phyloP scores from a whole-genome alignment of 2,797 vertebrate species.

The Cynodonichthys magdalenae region DNA sequence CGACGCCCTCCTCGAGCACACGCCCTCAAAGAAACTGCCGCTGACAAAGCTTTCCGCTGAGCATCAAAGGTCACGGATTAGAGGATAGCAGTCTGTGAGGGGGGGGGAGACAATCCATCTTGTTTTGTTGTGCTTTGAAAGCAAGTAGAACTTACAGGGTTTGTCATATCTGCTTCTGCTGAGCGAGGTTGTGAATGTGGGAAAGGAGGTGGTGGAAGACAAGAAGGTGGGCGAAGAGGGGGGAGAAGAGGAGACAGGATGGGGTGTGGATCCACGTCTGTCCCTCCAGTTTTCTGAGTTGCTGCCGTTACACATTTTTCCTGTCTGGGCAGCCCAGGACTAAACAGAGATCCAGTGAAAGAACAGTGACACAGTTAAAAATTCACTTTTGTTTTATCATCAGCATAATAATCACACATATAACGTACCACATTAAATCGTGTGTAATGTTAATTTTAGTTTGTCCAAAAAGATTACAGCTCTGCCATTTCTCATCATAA shows the following conservation, averaged over 20 bases:
- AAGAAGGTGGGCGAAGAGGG: slow-evolving; percentile 56
- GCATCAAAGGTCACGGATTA: slow-evolving; percentile 23
- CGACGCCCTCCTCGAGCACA: slow-evolving; percentile 67
- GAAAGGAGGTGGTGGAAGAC: slow-evolving; percentile 62
- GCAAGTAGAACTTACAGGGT: slow-evolving; percentile 57
- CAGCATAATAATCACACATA: too few relatives aligned
- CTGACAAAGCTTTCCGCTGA: slow-evolving; percentile 70
- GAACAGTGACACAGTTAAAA: slow-evolving; percentile 6
- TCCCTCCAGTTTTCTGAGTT: slow-evolving; percentile 85
- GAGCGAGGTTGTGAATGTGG: slow-evolving; percentile 49
- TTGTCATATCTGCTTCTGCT: slow-evolving; percentile 62
- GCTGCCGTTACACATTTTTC: slow-evolving; percentile 73
- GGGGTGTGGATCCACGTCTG: slow-evolving; percentile 71
- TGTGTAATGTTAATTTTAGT: too few relatives aligned
- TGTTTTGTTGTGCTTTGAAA: not conserved
- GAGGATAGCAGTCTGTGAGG: not conserved
- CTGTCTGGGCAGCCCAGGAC: slow-evolving; percentile 67
- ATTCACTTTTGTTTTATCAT: not conserved
- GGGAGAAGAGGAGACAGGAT: slow-evolving; percentile 63
- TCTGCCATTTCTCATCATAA: too few relatives aligned
- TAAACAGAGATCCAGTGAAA: slow-evolving; percentile 36
- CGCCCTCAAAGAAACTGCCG: slow-evolving; percentile 70
- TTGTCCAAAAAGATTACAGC: too few relatives aligned
- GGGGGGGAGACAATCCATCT: not conserved
- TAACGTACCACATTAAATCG: too few relatives aligned